Evolutionary conservation across 2,113 vertebrate species (phyloP).

Genomic region (Phrynocephalus versicolor): DNA sequence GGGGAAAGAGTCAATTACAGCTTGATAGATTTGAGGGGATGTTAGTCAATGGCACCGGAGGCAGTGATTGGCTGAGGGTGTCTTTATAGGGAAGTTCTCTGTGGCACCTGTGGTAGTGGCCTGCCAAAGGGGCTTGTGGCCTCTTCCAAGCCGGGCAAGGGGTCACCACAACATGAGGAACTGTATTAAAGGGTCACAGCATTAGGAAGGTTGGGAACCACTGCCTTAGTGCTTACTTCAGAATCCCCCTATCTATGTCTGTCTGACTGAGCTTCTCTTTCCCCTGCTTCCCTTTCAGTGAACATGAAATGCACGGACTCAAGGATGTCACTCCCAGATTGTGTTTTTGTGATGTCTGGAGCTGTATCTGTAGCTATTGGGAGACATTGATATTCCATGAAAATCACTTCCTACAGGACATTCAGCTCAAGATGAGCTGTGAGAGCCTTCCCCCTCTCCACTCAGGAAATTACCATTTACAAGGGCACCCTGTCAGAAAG

Average conservation of each 20-base stretch:
- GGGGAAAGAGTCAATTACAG: too few species aligned
- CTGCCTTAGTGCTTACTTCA: neutral
- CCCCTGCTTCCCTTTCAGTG: conserved; percentile 26
- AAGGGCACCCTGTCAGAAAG: conserved; percentile 70
- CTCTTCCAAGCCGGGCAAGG: too few species aligned
- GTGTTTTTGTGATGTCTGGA: neutral
- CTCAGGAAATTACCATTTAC: conserved; percentile 65
- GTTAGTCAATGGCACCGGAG: too few species aligned
- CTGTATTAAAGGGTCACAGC: too few species aligned
- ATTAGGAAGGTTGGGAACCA: too few species aligned
- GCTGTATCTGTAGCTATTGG: conserved; percentile 15
- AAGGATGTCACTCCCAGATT: conserved; percentile 15
- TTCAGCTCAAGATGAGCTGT: conserved; percentile 36
- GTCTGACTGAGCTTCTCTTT: neutral
- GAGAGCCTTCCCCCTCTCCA: conserved; percentile 35
- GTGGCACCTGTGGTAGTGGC: too few species aligned
- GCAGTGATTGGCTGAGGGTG: too few species aligned
- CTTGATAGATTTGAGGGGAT: too few species aligned
- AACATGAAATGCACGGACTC: neutral
- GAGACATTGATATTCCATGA: conserved; percentile 52
- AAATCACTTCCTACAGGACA: conserved; percentile 45
- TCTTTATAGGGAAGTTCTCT: too few species aligned
- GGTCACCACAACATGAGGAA: too few species aligned
- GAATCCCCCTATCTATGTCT: neutral
- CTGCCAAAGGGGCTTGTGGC: too few species aligned